Percentiles rank a stretch among this genome's conserved stretches.
These are phyloP conservation scores for Neodiprion fabricii DNA, from an alignment of 1,140 invertebrate genomes.

Conservation along the genomic window DNA sequence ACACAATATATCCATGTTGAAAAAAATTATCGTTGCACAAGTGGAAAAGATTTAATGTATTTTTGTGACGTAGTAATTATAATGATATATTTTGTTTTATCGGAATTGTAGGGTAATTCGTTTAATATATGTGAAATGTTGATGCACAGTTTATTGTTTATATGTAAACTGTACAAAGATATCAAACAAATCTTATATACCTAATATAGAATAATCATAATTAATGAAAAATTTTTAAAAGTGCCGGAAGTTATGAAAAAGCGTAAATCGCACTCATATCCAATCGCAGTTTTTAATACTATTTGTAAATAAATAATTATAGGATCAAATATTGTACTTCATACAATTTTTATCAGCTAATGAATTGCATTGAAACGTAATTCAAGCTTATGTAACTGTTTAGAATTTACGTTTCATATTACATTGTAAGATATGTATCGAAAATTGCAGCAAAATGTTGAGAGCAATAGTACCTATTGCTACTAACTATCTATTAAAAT, in stretches of 20 bases:
- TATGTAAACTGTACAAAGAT: background rate
- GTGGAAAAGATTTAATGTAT: background rate
- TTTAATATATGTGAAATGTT: background rate
- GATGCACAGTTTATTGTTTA: background rate
- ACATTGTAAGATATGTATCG: too few species aligned
- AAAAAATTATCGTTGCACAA: background rate
- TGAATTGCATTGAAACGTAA: too few species aligned
- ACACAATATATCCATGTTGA: background rate
- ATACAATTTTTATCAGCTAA: background rate
- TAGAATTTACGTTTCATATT: too few species aligned
- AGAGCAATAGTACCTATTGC: too few species aligned
- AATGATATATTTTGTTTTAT: background rate
- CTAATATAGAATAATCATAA: background rate
- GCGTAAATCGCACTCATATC: background rate
- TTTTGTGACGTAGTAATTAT: background rate
- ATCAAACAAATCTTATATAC: background rate
- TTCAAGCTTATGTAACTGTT: too few species aligned
- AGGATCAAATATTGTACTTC: background rate
- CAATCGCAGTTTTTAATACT: background rate
- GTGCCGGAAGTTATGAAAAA: background rate
- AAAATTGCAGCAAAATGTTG: too few species aligned
- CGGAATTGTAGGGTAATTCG: slow-evolving; percentile 2
- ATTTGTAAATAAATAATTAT: slow-evolving; percentile 4
- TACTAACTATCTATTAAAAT: background rate
- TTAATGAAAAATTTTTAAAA: background rate